Base-by-base conservation (phyloP, 2,888 invertebrate genomes). In the Gnatocerus cornutus region DNA sequence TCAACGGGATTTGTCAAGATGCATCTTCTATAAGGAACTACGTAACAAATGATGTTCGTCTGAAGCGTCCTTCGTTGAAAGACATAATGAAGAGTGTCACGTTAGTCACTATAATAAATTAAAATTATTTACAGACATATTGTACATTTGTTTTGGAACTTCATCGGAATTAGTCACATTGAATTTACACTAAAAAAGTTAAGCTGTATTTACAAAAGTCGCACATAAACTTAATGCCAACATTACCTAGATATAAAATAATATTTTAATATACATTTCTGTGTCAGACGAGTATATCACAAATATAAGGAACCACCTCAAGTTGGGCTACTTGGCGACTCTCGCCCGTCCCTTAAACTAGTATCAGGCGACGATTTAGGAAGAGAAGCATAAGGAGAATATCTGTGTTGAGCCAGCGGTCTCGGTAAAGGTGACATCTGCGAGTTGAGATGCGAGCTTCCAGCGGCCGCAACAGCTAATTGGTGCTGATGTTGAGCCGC, bases 401-500 rank as follows among this genome's bases (percentile, higher is more conserved):
- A 90, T 72, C 90, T 79, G 74, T 85, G 85, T 73, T 82, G 85
- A 56, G 86, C 85, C 72, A 86, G 86, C 77, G 89, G 90, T 81
- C 89, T 88, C 50, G 89, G 86, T 76, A 90, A 83, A 72, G 88
- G 86, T 74, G 86, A 86, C 78, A 85, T 82, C 69, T 86, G 85
- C 73, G 79, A 82, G 50, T 86, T 86, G 78, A 88, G 84, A 78
- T 88, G 86, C 12, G 89, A 88, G 72, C 88, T 76, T 85, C 87
- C 77, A 86, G 82, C 87, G 84, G 66, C 88, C 83, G 81, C 82
- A 10, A 79, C 81, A 0, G 82, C 82, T 52, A 91, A 79, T 73
- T 87, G 87, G 76, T 90, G 90, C 78, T 91, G 91, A 77, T 92
- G 91, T 58, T 91, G 91, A 0, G 85, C 85, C 3, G 86, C 86